These are phyloP conservation scores for Brachypalpus laphriformis DNA, from an alignment of 2,888 invertebrate species.

Conservation along the genomic window DNA sequence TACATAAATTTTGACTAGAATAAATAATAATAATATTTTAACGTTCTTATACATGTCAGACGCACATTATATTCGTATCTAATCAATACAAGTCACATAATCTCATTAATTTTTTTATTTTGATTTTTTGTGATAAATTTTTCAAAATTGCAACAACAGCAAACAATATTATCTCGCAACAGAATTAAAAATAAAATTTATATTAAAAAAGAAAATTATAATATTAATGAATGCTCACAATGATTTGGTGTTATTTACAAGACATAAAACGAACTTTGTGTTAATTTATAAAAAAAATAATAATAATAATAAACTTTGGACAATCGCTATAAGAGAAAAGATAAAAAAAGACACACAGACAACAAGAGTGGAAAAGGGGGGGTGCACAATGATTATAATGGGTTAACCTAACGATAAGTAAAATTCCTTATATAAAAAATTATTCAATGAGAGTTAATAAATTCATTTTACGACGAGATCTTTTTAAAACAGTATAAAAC, in stretches of 20 bases:
- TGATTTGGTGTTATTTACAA: constrained; percentile 72
- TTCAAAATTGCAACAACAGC: constrained; percentile 10
- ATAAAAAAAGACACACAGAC: constrained; percentile 56
- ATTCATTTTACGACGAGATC: constrained; percentile 63
- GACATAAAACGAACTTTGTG: constrained; percentile 41
- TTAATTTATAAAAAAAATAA: constrained; percentile 48
- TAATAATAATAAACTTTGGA: constrained; percentile 69
- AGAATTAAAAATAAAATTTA: constrained; percentile 9
- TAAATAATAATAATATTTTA: constrained; percentile 69
- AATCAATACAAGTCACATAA: constrained; percentile 61
- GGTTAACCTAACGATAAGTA: constrained; percentile 26
- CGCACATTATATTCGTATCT: constrained; percentile 6
- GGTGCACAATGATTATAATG: constrained; percentile 31
- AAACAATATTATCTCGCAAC: constrained; percentile 15
- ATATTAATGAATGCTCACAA: constrained; percentile 21
- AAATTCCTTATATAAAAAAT: constrained; percentile 21
- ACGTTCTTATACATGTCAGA: constrained; percentile 41
- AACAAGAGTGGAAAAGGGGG: constrained; percentile 59
- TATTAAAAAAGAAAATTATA: constrained; percentile 18
- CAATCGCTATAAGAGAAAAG: constrained; percentile 65
- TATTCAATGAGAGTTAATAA: constrained; percentile 27
- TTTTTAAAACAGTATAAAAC: constrained; percentile 21
- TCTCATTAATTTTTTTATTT: constrained; percentile 61
- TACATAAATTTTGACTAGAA: constrained; percentile 74
- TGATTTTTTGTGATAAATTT: constrained; percentile 27